Base-by-base conservation (phyloP, 1,140 invertebrate species). In the Aphis gossypii region DNA sequence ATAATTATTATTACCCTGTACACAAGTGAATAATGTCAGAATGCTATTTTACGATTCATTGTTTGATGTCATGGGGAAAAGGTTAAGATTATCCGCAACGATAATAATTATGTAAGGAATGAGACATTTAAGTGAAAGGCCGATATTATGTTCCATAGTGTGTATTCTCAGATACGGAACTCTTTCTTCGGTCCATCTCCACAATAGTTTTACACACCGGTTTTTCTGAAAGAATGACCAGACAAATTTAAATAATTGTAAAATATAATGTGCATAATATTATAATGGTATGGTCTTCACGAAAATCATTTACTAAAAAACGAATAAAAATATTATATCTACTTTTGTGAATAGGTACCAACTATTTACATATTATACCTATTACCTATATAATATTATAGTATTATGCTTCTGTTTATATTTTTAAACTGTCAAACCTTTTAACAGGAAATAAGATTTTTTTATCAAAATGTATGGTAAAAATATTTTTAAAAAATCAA, bases 91-190 rank as follows among this genome's bases (percentile, higher is more conserved):
- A 76, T 46, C n/a, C 21, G n/a, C 90, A 68, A 68, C 25, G 60
- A 48, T n/a, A 54, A 54, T 89, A 44, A 48, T 91, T 91, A 91
- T 91, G 60, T 91, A 91, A 91, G 44, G 14, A 76, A 76, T 91
- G 90, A 91, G 90, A 91, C 90, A 91, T 91, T 91, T 91, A 91
- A 91, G 90, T 91, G 90, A 91, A 89, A 89, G 88, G 88, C 48
- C 35, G 35, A 11, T 48, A 3, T 35, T 38, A 38, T 44, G n/a
- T 89, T 56, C n/a, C 46, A 56, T 20, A 25, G 51, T 89, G 35
- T 89, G 25, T 38, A 46, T 46, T 20, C 21, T 44, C 44, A 30
- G 30, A 88, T 14, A 88, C 86, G 86, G 86, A 88, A 88, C 86
- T 48, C 44, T 88, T 56, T 23, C 51, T 4, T 35, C n/a, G 20